Conservation (phyloP, 2,797 vertebrate genomes). For the Okamejei kenojei region DNA sequence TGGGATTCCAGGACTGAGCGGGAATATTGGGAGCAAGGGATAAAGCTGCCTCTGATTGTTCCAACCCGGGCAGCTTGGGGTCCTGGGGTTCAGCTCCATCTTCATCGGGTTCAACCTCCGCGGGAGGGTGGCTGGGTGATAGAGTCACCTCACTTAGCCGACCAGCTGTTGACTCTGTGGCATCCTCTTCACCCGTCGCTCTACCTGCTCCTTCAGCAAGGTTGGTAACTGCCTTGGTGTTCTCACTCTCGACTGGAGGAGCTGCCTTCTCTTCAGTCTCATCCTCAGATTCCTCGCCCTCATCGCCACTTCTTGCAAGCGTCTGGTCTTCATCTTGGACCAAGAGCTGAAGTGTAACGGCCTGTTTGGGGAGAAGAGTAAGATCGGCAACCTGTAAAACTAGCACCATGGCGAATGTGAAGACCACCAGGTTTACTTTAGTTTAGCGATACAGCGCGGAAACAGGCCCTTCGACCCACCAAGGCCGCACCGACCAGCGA, state of each 20-base stretch:
- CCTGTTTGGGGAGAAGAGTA: slow-evolving; percentile 46
- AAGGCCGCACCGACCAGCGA: too few species aligned
- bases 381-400: not conserved
- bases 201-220: not conserved
- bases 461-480: too few species aligned
- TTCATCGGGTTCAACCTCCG: not conserved
- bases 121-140: not conserved
- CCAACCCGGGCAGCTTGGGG: not conserved
- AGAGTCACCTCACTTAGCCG: not conserved
- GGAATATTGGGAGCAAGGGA: not conserved
- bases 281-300: slow-evolving; percentile 38
- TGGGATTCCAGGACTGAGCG: not conserved
- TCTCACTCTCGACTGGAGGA: not conserved
- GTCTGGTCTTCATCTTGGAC: slow-evolving; percentile 47
- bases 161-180: not conserved
- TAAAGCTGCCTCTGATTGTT: not conserved
- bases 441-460: too few species aligned
- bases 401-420: not conserved
- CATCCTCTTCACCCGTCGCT: not conserved
- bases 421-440: too few species aligned
- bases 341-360: slow-evolving; percentile 60
- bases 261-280: not conserved
- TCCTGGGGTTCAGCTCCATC: not conserved
- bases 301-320: slow-evolving; percentile 39
- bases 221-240: not conserved